Percentiles rank a stretch among this genome's conserved stretches.
Conservation (phyloP, 1,140 invertebrate genomes). For the Drosophila busckii region DNA sequence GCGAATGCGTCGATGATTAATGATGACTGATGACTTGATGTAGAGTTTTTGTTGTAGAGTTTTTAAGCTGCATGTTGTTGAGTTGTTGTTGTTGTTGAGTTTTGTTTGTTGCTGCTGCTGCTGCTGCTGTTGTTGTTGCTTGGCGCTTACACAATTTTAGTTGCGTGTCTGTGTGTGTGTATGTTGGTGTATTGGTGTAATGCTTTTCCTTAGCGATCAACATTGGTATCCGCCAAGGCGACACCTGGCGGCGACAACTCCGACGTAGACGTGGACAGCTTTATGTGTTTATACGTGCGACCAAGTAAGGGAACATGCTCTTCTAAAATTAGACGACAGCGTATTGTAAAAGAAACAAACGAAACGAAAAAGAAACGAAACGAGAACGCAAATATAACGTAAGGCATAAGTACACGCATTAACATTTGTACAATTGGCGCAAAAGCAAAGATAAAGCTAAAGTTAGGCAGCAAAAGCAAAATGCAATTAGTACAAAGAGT, state of each 20-base stretch:
- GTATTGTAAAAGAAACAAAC: slow-evolving; percentile 55
- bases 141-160: background rate
- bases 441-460: slow-evolving; percentile 6
- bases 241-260: slow-evolving; percentile 7
- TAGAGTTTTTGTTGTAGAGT: too few species aligned
- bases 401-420: slow-evolving; percentile 34
- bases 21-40: slow-evolving; percentile 21
- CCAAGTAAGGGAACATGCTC: slow-evolving; percentile 82
- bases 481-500: background rate
- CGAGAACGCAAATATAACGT: slow-evolving; percentile 23
- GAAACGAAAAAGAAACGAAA: slow-evolving; percentile 14
- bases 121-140: background rate
- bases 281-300: slow-evolving; percentile 79
- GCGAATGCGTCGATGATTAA: slow-evolving; percentile 17
- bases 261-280: slow-evolving; percentile 20
- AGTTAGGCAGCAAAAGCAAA: slow-evolving; percentile 12
- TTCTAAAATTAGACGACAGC: slow-evolving; percentile 80
- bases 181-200: slow-evolving; percentile 2
- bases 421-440: slow-evolving; percentile 36
- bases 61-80: too few species aligned
- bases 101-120: background rate
- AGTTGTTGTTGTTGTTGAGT: background rate
- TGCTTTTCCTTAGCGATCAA: slow-evolving; percentile 20
- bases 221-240: slow-evolving; percentile 27
- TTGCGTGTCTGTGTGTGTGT: slow-evolving; percentile 6